phyloP scores from a whole-genome alignment of 2,888 invertebrate genomes.

The Drosophila mulleri region DNA sequence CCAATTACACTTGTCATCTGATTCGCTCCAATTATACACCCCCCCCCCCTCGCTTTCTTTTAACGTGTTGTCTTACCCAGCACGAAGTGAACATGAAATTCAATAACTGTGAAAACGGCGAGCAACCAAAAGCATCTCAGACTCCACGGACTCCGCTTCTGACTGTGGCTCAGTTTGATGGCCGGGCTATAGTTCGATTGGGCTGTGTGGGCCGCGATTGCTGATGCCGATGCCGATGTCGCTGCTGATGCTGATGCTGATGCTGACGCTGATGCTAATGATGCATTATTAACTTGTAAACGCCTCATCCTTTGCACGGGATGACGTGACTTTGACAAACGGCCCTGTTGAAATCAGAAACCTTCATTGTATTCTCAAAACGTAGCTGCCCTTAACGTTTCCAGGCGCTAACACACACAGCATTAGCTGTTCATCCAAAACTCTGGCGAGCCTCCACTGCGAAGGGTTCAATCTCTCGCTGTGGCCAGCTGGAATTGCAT shows the following conservation, averaged over 20 bases:
- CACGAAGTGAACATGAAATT: slow-evolving; percentile 44
- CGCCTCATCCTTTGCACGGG: slow-evolving; percentile 82
- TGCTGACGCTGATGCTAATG: slow-evolving; percentile 66
- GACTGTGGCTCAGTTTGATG: slow-evolving; percentile 13
- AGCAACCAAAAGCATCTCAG: slow-evolving; percentile 50
- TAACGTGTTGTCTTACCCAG: slow-evolving; percentile 51
- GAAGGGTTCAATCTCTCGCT: neutral
- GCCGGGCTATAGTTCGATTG: slow-evolving; percentile 19
- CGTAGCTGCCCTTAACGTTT: slow-evolving; percentile 23
- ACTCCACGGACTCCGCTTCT: slow-evolving; percentile 7
- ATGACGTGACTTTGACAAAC: slow-evolving; percentile 68
- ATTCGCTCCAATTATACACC: neutral
- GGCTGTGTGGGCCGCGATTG: slow-evolving; percentile 41
- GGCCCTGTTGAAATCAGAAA: slow-evolving; percentile 62
- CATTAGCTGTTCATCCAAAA: slow-evolving; percentile 3
- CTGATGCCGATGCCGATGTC: slow-evolving; percentile 65
- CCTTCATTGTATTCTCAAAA: slow-evolving; percentile 61
- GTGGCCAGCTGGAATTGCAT: slow-evolving; percentile 17
- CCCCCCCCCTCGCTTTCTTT: neutral
- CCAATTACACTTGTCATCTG: neutral
- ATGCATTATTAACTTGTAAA: slow-evolving; percentile 60
- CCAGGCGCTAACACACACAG: slow-evolving; percentile 18
- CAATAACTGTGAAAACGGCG: slow-evolving; percentile 51
- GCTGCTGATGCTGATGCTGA: slow-evolving; percentile 66
- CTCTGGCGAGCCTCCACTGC: neutral